Base-by-base conservation (phyloP, 2,113 vertebrate species). In the Sisor rabdophorus region DNA sequence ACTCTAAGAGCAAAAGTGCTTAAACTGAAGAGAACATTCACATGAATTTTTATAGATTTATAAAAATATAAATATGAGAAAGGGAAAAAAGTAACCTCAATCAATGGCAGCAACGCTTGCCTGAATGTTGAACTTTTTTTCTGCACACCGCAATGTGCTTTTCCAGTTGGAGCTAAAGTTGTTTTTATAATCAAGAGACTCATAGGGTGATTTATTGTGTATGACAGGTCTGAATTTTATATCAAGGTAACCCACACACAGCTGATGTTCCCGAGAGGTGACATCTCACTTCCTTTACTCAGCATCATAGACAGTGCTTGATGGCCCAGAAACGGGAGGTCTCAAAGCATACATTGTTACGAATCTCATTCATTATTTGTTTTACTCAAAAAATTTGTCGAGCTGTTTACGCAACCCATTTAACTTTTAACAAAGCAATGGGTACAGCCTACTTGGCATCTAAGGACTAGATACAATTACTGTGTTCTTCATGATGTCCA, bases 241-340 rank as follows among this genome's bases (percentile, higher is more conserved):
- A 80, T 75, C 67, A 80, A 80, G 72, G 69, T 80, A 80, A 74
- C 70, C 80, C 63, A 63, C 75, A 76, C 63, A 70, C 63, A 73
- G 58, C 48, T 74, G 63, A 81, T 81, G 80, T 55, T 74, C 78
- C 65, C 75, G 44, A 68, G 61, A 68, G 69, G 52, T 36, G 47
- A 74, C 36, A 74, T 78, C 69, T 67, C 20, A 20, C 74, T 65
- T 76, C 72, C 61, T 72, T 71, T 72, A 64, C 68, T 71, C 69
- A 63, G 68, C 44, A 44, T 61, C 53, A 59, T 11, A n/a, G 40
- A 75, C 54, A 79, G 71, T 30, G 55, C 75, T 55, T 60, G 55
- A 61, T 60, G 32, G 64, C 47, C 64, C 40, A 44, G 20, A 17
- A 44, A 30, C 60, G 47, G 55, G 69, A 79, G 54, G 13, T 63